Conservation (phyloP, 2,113 vertebrate genomes). For the Cheirogaleus medius region DNA sequence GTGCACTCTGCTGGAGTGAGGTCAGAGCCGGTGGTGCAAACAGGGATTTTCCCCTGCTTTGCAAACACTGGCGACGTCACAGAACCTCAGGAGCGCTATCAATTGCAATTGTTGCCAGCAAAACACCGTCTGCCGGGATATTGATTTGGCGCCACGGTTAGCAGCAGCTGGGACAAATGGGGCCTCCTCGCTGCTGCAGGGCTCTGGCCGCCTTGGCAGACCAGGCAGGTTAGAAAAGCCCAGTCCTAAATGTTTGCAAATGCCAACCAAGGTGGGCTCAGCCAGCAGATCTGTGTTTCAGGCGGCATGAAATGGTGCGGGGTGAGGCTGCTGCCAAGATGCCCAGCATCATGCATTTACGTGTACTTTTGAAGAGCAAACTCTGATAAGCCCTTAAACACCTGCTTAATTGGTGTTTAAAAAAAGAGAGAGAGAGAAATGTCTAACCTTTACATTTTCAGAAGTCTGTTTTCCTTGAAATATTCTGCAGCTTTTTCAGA, state of each 20-base stretch:
- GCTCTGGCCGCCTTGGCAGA: neutral
- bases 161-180: constrained; percentile 22
- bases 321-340: neutral
- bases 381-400: constrained; percentile 35
- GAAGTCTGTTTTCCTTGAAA: neutral
- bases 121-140: neutral
- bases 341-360: neutral
- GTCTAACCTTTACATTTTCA: neutral
- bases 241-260: constrained; percentile 46
- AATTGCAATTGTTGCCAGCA: neutral
- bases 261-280: neutral
- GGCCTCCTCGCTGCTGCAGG: neutral
- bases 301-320: neutral
- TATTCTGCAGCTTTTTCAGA: neutral
- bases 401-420: constrained; percentile 12
- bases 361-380: constrained; percentile 37
- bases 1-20: constrained; percentile 28
- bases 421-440: neutral
- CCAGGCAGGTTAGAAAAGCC: neutral
- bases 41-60: constrained; percentile 69
- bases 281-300: neutral
- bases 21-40: neutral
- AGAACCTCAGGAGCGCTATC: constrained; percentile 4
- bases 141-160: constrained; percentile 26
- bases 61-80: neutral